Base-by-base conservation (phyloP, 1,140 invertebrate species). In the Micrasema longulum region DNA sequence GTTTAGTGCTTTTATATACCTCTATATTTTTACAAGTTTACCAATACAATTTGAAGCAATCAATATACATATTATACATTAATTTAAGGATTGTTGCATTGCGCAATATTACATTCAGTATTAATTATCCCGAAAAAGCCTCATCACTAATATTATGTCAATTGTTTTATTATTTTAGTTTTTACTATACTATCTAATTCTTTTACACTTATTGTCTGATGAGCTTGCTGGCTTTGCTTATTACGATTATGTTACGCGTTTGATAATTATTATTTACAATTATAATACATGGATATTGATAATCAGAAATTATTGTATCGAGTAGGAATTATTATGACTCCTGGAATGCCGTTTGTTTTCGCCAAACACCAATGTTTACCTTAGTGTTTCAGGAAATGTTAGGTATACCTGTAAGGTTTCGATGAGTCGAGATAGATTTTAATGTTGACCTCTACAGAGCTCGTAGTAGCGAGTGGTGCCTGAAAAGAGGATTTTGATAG, bases 1-100 rank as follows among this genome's bases (percentile, higher is more conserved):
- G 60, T 47, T 64, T 64, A 64, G 60, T 31, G 60, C 60, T 64
- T 16, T 64, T 47, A 60, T 60, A 60, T 60, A 60, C 55, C 55
- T 60, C 55, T 41, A 41, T 38, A 60, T 41, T 60, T 55, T 60
- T 60, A 60, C 55, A 60, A 20, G 35, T 60, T 20, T 38, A 60
- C 55, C 36, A 41, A 60, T 60, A 41, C 38, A 60, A 60, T n/a
- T 38, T 23, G 22, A 60, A 60, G 55, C 55, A 60, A 60, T 60
- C 55, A 41, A 36, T 35, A 57, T 53, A 22, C 41, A 43, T 16
- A 38, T 18, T 38, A 60, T 60, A 43, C 14, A 38, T 38, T 38
- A 60, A 31, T 60, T 38, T 60, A 60, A 55, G 55, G 36, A 16
- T 60, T 60, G 35, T 57, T 57, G 35, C 26, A n/a, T 57, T 7